Base-by-base conservation (phyloP, 2,888 invertebrate genomes). In the Malthinus seriepunctatus region DNA sequence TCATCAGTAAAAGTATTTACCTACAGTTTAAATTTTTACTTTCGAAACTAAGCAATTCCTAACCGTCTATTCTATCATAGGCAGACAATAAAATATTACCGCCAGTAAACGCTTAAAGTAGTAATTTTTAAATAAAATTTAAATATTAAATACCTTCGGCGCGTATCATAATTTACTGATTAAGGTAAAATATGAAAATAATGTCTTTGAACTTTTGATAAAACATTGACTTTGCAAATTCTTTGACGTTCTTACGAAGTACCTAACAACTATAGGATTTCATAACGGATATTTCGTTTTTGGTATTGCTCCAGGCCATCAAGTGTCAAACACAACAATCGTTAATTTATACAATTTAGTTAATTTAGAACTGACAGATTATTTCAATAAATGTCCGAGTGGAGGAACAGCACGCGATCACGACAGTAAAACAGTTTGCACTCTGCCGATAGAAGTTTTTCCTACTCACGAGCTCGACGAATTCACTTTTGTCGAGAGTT, bases 141-240 rank as follows among this genome's bases (percentile, higher is more conserved):
- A 23, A 23, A 23, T 23, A 23, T 23, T 23, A 3, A 23, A 23
- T 23, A 23, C 23, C 23, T 23, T 23, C 5, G 23, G 23, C 23
- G 23, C 5, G 23, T 5, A 23, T 5, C 23, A 23, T 23, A 23
- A 23, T 23, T 23, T 23, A 23, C 23, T 42, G 14, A 42, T 42
- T 42, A 14, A 42, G 32, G 32, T 33, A 35, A 48, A 48, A n/a
- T 14, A 23, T 10, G 12, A 60, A 55, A 60, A 47, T 35, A 35
- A 50, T 48, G 60, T 60, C 60, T 60, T 60, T 60, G 60, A 60
- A 60, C 60, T 52, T 23, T 56, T 52, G 39, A 32, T 49, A 33
- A 51, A 60, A 47, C 60, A 56, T 60, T 60, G 60, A 60, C 60
- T 60, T 60, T 45, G 58, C 54, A 39, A 55, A 60, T 56, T 59